A percentile compares a stretch with the other conserved stretches of the same genome.
Conservation (phyloP, 2,797 vertebrate species). For the Sebastes oblongus region DNA sequence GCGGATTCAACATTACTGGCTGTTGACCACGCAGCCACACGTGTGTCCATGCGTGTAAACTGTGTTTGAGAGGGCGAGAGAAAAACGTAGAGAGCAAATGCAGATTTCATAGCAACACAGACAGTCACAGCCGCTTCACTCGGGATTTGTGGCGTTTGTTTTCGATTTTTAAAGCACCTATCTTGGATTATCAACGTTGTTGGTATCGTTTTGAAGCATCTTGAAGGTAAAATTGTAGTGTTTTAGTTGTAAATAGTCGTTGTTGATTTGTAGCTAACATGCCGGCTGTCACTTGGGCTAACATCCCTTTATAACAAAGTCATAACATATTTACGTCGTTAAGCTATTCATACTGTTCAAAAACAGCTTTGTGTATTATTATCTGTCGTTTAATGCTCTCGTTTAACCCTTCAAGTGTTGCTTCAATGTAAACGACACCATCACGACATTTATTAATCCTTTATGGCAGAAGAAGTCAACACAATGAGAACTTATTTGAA, state of each 20-base stretch:
- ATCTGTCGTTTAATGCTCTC: neutral
- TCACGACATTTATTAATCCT: neutral
- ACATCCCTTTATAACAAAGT: no score
- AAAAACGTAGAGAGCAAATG: slow-evolving; percentile 20
- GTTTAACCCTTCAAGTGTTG: neutral
- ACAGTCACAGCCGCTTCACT: neutral
- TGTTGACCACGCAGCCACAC: slow-evolving; percentile 51
- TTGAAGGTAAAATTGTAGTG: slow-evolving; percentile 21
- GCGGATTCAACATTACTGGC: neutral
- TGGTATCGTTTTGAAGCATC: neutral
- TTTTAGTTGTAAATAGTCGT: neutral
- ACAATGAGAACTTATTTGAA: fast-evolving
- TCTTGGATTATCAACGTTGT: neutral
- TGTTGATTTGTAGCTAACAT: neutral
- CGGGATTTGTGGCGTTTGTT: neutral
- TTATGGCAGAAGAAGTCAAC: neutral
- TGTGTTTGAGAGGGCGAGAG: slow-evolving; percentile 10
- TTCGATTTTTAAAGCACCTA: neutral
- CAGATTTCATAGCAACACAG: neutral
- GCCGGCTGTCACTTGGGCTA: neutral
- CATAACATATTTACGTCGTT: neutral
- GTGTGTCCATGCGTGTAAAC: slow-evolving; percentile 79
- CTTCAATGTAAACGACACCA: neutral
- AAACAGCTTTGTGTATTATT: neutral
- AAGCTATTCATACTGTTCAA: neutral